A percentile compares a stretch with the other conserved stretches of the same genome.
These are phyloP conservation scores for Hesperia comma DNA, from an alignment of 2,888 invertebrate species.

Conservation along the genomic window DNA sequence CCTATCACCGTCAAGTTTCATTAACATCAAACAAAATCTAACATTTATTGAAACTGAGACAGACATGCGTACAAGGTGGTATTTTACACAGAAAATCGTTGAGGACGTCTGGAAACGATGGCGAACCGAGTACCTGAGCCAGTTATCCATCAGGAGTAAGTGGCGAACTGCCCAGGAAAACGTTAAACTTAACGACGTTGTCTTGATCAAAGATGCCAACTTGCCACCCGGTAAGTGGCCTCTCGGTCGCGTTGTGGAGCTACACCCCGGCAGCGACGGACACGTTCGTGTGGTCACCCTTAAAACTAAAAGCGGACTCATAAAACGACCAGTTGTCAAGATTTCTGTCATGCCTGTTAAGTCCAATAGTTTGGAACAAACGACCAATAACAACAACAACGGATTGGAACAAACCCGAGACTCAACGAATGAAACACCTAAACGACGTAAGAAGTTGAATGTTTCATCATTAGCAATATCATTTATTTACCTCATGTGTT, in stretches of 20 bases:
- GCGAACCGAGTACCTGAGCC: conserved; percentile 5
- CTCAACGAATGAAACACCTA: neutral
- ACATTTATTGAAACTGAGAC: conserved; percentile 32
- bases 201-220: conserved; percentile 36
- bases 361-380: neutral
- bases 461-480: neutral
- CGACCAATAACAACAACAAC: neutral
- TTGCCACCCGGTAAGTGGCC: conserved; percentile 14
- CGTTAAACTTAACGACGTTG: conserved; percentile 31
- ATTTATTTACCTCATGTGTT: neutral
- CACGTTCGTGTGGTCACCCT: conserved; percentile 29
- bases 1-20: conserved; percentile 39
- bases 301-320: conserved; percentile 22
- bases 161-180: conserved; percentile 20
- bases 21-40: conserved; percentile 22
- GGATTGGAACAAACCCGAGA: neutral
- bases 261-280: conserved; percentile 7
- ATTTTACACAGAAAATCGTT: too few relatives aligned
- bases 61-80: conserved; percentile 10
- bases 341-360: conserved; percentile 10
- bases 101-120: neutral
- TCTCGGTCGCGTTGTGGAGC: conserved; percentile 7
- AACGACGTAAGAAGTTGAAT: neutral
- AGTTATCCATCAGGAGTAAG: conserved; percentile 8
- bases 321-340: conserved; percentile 17